Evolutionary conservation across 2,797 vertebrate genomes (phyloP).

Genomic region (Protosalanx chinensis): DNA sequence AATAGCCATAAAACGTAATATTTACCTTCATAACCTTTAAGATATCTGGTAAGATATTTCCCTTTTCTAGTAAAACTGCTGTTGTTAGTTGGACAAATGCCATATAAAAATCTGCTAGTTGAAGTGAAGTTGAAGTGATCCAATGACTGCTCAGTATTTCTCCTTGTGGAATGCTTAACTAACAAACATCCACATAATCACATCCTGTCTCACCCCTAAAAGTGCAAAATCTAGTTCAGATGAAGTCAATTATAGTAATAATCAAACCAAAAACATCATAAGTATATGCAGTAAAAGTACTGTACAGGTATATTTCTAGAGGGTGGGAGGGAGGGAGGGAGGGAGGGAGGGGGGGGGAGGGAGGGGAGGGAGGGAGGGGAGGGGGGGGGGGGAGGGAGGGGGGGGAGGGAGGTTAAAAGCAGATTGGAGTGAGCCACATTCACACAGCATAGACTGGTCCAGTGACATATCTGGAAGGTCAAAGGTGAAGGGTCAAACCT

Average conservation of each 20-base stretch:
- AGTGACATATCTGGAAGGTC: conserved; percentile 64
- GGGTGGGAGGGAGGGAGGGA: conserved; percentile 17
- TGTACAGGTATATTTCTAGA: conserved; percentile 70
- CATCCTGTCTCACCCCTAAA: conserved; percentile 66
- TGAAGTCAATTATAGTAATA: conserved; percentile 64
- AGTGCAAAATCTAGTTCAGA: conserved; percentile 80
- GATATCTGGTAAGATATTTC: too few relatives aligned
- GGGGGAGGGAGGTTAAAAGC: not conserved
- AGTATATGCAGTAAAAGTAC: conserved; percentile 70
- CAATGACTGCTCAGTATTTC: conserved; percentile 44
- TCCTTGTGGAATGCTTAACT: conserved; percentile 32
- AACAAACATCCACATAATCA: conserved; percentile 38
- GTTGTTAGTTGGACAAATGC: conserved; percentile 29
- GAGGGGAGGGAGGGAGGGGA: conserved; percentile 14
- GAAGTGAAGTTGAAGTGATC: conserved; percentile 34
- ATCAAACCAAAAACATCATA: conserved; percentile 66
- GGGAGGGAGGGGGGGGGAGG: conserved; percentile 12
- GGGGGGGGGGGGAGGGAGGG: too few relatives aligned
- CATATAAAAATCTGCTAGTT: conserved; percentile 35
- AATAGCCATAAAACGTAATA: too few relatives aligned
- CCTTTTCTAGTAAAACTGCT: not conserved
- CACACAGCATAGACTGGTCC: conserved; percentile 77
- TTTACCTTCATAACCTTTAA: too few relatives aligned
- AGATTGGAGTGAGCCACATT: conserved; percentile 30
- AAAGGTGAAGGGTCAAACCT: conserved; percentile 35